These are phyloP conservation scores for Pyralis farinalis DNA, from an alignment of 2,888 invertebrate genomes.

Conservation along the genomic window DNA sequence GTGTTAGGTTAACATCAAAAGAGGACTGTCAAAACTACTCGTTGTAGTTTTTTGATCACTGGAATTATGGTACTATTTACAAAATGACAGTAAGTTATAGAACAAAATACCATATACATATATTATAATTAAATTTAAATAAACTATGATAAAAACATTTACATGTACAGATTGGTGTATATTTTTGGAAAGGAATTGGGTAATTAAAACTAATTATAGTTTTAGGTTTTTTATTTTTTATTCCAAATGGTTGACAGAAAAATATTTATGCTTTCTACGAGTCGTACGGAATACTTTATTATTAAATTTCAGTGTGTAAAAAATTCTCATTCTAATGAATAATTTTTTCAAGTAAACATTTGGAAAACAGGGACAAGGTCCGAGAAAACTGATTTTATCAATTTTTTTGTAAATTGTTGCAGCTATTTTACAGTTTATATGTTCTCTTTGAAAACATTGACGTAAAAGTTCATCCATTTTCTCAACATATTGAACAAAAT, in stretches of 20 bases:
- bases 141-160: no score
- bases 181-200: no score
- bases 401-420: not conserved
- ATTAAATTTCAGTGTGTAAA: not conserved
- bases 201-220: no score
- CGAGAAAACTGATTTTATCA: not conserved
- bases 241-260: not conserved
- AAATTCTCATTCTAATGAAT: constrained; percentile 5
- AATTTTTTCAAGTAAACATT: not conserved
- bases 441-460: not conserved
- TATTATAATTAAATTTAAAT: no score
- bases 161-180: no score
- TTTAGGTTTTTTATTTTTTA: no score
- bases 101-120: no score
- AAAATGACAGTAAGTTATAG: no score
- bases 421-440: not conserved
- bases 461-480: not conserved
- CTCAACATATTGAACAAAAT: constrained; percentile 4
- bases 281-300: constrained; percentile 8
- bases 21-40: no score
- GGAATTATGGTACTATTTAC: no score
- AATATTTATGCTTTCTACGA: not conserved
- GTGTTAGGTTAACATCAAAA: no score
- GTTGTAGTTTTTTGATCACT: no score
- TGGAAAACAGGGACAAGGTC: not conserved